Evolutionary conservation across 2,797 vertebrate genomes (phyloP), one percentile per base, ranked within the genome.

Genomic region (Arrhamphus sclerolepis): DNA sequence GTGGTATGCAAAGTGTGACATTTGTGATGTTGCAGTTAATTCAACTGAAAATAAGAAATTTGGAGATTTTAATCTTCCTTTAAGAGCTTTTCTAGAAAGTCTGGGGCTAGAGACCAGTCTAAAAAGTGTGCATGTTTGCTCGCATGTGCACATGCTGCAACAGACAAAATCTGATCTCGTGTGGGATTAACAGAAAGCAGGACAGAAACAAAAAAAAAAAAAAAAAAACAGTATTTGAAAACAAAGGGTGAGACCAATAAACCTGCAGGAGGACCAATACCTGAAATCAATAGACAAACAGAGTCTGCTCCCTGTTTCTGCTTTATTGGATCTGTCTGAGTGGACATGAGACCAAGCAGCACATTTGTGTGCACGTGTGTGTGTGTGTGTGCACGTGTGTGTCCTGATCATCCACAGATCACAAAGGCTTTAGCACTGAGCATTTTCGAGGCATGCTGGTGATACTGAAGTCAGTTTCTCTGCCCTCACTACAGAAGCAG

Each of bases 251-350:
- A 8, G 70, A 62, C 60, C 70, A 64, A 70, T 76, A 72, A 73
- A 75, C 77, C 60, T 5, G 38, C 64, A 62, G 17, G 16, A 56
- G 11, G 51, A 63, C 51, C 54, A 56, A 77, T 48, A 70, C 67
- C 77, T 84, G 53, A 70, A 81, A 84, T 84, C 81, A 67, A 84
- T 77, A 81, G 43, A 75, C 63, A 60, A 76, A 63, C 67, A 82
- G 52, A 75, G 72, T 49, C 61, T 16, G 58, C 67, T 66, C 75
- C 55, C 68, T 66, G 56, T 74, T 64, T 82, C 77, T 73, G 17
- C 61, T 75, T 77, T 86, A 84, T 81, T 86, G 80, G 70, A 77
- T 79, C 58, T 75, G 62, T 75, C 48, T 77, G 56, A 46, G 73
- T 77, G 70, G 66, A 66, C 78, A 61, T 68, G 53, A 74, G 53